Base-by-base conservation (phyloP, 2,888 invertebrate genomes). In the Balanococcus diminutus region DNA sequence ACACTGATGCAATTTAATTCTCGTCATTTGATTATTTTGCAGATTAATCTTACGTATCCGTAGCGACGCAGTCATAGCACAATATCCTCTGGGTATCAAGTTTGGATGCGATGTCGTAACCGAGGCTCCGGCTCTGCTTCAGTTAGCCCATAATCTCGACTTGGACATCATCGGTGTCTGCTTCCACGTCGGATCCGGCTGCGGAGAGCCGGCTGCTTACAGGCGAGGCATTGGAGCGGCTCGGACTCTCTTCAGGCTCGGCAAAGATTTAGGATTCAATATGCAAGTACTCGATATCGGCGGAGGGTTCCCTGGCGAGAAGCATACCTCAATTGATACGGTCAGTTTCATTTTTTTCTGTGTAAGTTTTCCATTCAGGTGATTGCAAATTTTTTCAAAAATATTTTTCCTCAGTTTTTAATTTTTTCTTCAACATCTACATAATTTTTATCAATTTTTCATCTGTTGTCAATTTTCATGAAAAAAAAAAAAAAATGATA, bases 111-210 rank as follows among this genome's bases (percentile, higher is more conserved):
- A 96, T 90, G 93, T 95, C 5, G 91, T 92, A 87, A 91, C 91
- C 36, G 96, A 96, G 89, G 96, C 95, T 11, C 94, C 95, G 16
- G 91, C 93, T 0, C 91, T 97, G 72, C 92, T 96, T 88, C 92
- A 93, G 87, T 90, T 94, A 61, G 96, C 98, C 2, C 92, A 93
- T 86, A 92, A 94, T 86, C 91, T 97, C 87, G 93, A 93, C n/a
- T 91, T 98, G 6, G 93, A 95, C 88, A 94, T 95, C 25, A 88
- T 88, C 16, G 89, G 89, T 31, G 87, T 89, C 16, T 96, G 97
- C 88, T 98, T 98, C 92, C 98, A 98, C 91, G 98, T 98, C 88
- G 98, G 98, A 1, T 97, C 97, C 4, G 97, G 97, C 28, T 97
- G 98, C 89, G 92, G 92, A 72, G 96, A 97, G 90, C 93, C 94